Evolutionary conservation across 2,888 invertebrate species (phyloP).

Genomic region (Scaptomyza parva): DNA sequence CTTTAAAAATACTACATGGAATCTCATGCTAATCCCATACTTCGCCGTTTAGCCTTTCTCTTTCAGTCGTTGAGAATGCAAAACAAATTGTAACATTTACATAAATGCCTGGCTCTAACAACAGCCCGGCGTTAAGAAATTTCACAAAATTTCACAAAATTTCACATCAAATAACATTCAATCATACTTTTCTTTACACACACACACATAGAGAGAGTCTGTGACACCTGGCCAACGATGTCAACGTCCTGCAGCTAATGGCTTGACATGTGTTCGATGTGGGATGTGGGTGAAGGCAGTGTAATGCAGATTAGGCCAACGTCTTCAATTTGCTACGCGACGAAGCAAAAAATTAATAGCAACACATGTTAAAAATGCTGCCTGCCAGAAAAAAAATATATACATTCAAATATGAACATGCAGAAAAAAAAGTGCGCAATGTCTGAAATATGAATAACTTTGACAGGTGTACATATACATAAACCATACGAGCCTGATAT

Average conservation of each 20-base stretch:
- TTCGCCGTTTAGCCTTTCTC: slow-evolving; percentile 12
- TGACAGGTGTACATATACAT: slow-evolving; percentile 44
- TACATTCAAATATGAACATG: neutral
- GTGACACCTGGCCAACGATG: slow-evolving; percentile 46
- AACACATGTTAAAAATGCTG: slow-evolving; percentile 57
- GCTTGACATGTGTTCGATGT: slow-evolving; percentile 24
- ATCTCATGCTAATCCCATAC: neutral
- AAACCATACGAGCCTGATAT: slow-evolving; percentile 53
- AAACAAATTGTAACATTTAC: slow-evolving; percentile 61
- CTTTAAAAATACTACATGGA: slow-evolving; percentile 6
- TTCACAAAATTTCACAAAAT: too few species aligned
- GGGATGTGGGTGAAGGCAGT: neutral
- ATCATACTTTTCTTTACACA: slow-evolving; percentile 56
- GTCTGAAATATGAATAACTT: slow-evolving; percentile 72
- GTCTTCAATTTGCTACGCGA: slow-evolving; percentile 53
- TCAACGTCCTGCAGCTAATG: slow-evolving; percentile 60
- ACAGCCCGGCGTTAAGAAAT: slow-evolving; percentile 45
- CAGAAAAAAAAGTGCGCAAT: slow-evolving; percentile 14
- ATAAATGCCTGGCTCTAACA: slow-evolving; percentile 63
- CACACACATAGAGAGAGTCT: slow-evolving; percentile 19
- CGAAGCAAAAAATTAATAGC: slow-evolving; percentile 74
- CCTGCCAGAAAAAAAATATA: neutral
- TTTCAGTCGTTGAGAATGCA: slow-evolving; percentile 42
- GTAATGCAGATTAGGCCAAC: slow-evolving; percentile 47
- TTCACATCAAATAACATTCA: slow-evolving; percentile 74